Evolutionary conservation across 2,113 vertebrate genomes (phyloP).

Genomic region (Atractosteus spatula): DNA sequence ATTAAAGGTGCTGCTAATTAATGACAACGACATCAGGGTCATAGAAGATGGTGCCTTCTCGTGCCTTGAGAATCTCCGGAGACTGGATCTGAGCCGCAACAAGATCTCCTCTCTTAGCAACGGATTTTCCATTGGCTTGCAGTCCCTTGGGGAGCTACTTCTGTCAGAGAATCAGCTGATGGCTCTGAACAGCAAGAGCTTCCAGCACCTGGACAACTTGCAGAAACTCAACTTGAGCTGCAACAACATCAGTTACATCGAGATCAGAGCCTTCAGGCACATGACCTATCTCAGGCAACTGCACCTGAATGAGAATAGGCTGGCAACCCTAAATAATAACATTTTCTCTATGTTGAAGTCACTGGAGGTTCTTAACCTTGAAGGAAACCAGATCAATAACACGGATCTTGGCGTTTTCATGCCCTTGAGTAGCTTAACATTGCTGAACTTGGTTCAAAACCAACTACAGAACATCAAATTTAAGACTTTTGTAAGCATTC

Average conservation of each 20-base stretch:
- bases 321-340: conserved; percentile 31
- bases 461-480: conserved; percentile 41
- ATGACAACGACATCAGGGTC: conserved; percentile 37
- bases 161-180: conserved; percentile 39
- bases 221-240: conserved; percentile 39
- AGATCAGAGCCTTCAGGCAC: conserved; percentile 33
- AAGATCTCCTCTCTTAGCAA: conserved; percentile 31
- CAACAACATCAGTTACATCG: conserved; percentile 30
- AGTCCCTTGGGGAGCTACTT: conserved; percentile 33
- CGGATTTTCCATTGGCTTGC: conserved; percentile 38
- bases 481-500: conserved; percentile 47
- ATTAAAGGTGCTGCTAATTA: conserved; percentile 49
- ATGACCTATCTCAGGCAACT: conserved; percentile 42
- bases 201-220: conserved; percentile 39
- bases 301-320: conserved; percentile 43
- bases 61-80: conserved; percentile 39
- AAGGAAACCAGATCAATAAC: conserved; percentile 42
- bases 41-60: conserved; percentile 35
- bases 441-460: conserved; percentile 47
- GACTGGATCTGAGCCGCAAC: conserved; percentile 47
- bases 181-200: conserved; percentile 24
- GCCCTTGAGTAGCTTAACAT: conserved; percentile 38
- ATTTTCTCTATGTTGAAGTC: conserved; percentile 46
- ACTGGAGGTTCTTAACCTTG: conserved; percentile 51
- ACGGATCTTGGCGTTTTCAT: conserved; percentile 36